Percentiles rank a stretch among this genome's conserved stretches.
These are phyloP conservation scores for Cherax destructor DNA, from an alignment of 1,140 invertebrate species.

Conservation along the genomic window DNA sequence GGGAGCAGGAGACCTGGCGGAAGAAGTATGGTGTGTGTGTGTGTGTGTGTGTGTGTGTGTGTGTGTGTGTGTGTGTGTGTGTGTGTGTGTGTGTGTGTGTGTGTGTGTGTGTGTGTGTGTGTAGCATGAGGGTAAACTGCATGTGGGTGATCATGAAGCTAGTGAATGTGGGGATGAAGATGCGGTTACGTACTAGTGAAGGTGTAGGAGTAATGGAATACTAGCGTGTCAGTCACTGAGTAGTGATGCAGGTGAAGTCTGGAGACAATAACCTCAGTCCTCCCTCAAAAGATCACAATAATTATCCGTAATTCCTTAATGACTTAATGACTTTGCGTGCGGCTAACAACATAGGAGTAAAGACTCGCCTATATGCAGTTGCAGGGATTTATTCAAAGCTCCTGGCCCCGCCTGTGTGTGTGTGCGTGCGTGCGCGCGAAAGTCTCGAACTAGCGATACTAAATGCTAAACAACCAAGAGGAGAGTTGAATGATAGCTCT, in stretches of 20 bases:
- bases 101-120: background rate
- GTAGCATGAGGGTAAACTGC: too few species aligned
- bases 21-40: too few species aligned
- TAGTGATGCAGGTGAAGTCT: background rate
- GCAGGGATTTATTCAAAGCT: too few species aligned
- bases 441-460: background rate
- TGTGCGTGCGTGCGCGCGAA: conserved; percentile 28
- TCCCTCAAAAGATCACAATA: background rate
- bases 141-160: background rate
- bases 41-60: too few species aligned
- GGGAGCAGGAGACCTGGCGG: too few species aligned
- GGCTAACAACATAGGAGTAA: too few species aligned
- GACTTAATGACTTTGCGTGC: background rate
- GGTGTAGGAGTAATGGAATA: background rate
- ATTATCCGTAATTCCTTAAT: background rate
- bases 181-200: background rate
- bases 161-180: background rate
- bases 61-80: background rate
- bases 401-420: too few species aligned
- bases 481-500: too few species aligned
- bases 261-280: background rate
- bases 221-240: background rate
- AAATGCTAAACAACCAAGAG: too few species aligned
- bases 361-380: too few species aligned
- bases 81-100: background rate